phyloP scores from a whole-genome alignment of 2,888 invertebrate species.

The Macroteleia sp. region DNA sequence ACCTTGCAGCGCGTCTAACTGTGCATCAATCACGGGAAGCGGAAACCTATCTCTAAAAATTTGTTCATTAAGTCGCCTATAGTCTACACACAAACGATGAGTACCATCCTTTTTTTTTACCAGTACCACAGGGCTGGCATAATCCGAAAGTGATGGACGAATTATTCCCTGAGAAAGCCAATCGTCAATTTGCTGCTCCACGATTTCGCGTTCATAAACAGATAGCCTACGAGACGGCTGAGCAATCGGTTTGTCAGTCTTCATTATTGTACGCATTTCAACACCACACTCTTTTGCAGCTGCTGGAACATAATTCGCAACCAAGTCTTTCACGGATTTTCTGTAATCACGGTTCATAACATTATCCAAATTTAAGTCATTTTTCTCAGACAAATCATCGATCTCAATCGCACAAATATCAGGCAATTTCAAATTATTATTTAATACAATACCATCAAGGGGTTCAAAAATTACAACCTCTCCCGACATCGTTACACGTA shows the following conservation, averaged over 20 bases:
- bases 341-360: too few relatives aligned
- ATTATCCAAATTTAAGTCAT: background rate
- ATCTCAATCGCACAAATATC: background rate
- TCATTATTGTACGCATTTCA: constrained; percentile 6
- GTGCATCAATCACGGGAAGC: constrained; percentile 68
- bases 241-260: constrained; percentile 2
- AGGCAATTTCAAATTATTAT: background rate
- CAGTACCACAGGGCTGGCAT: constrained; percentile 3
- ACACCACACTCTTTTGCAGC: constrained; percentile 14
- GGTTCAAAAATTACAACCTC: background rate
- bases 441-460: background rate
- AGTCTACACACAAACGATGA: constrained; percentile 70
- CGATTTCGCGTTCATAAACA: background rate
- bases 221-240: constrained; percentile 7
- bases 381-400: background rate
- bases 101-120: constrained; percentile 67
- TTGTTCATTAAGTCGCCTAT: constrained; percentile 69
- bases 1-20: constrained; percentile 68
- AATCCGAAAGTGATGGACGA: constrained; percentile 5
- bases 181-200: constrained; percentile 3
- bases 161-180: background rate
- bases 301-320: background rate
- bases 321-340: background rate
- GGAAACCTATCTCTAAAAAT: constrained; percentile 68
- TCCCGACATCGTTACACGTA: background rate